These are phyloP conservation scores for Alces alces DNA, from an alignment of 2,113 vertebrate species.

Conservation along the genomic window DNA sequence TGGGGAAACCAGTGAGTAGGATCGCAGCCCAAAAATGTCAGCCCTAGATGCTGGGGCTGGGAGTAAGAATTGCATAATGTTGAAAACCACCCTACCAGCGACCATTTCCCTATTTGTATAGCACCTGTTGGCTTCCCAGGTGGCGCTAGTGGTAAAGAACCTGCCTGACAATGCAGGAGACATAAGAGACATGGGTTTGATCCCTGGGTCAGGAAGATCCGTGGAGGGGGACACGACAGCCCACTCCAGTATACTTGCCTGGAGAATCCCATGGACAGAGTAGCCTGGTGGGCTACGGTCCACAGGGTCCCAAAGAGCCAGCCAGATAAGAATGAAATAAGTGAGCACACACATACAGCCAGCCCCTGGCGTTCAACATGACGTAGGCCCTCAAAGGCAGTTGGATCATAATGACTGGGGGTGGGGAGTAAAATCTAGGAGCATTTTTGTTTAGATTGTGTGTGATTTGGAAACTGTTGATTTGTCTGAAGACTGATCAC, in stretches of 20 bases:
- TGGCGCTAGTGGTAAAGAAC: neutral
- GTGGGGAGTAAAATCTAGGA: neutral
- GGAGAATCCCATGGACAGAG: neutral
- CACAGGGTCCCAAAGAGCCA: neutral
- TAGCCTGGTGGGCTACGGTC: neutral
- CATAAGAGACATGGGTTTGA: neutral
- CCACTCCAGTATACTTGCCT: neutral
- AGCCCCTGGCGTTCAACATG: neutral
- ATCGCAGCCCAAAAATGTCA: neutral
- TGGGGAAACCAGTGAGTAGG: neutral
- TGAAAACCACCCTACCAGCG: rapidly evolving
- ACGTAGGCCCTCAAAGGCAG: neutral
- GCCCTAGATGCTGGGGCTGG: neutral
- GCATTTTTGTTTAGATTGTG: constrained; percentile 18
- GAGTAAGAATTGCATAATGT: neutral
- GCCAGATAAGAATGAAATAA: neutral
- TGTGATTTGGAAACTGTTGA: constrained; percentile 12
- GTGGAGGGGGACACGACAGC: rapidly evolving
- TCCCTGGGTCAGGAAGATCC: neutral
- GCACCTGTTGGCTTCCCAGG: neutral
- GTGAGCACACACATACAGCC: neutral
- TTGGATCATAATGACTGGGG: neutral
- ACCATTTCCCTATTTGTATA: neutral
- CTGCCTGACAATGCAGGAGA: neutral
- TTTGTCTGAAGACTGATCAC: constrained; percentile 25